These are phyloP conservation scores for Nebria salina DNA, from an alignment of 2,888 invertebrate species.

Conservation along the genomic window DNA sequence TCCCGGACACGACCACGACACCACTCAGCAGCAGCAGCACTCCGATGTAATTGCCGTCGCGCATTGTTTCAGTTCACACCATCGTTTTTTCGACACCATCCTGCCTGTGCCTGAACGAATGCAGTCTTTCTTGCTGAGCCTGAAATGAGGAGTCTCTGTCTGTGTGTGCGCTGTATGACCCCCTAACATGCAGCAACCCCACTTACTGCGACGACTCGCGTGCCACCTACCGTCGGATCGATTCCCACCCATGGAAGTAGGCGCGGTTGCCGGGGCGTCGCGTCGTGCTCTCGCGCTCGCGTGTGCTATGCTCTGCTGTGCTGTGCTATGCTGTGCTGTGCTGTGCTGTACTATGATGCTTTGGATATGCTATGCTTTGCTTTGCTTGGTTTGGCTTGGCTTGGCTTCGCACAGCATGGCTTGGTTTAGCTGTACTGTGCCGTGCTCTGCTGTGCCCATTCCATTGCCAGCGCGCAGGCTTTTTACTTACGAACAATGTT, in stretches of 20 bases:
- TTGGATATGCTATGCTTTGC: not conserved
- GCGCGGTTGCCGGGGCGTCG: slow-evolving; percentile 58
- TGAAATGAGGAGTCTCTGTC: slow-evolving; percentile 51
- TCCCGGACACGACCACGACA: slow-evolving; percentile 51
- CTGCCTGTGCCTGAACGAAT: slow-evolving; percentile 49
- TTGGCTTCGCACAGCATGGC: not conserved
- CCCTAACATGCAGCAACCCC: slow-evolving; percentile 59
- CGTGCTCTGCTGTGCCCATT: not conserved
- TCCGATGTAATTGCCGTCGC: slow-evolving; percentile 54
- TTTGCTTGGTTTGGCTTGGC: too few species aligned
- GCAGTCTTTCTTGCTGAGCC: slow-evolving; percentile 52
- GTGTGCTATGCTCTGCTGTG: not conserved
- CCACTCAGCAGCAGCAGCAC: slow-evolving; percentile 57
- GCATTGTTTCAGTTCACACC: slow-evolving; percentile 57
- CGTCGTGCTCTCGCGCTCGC: slow-evolving; percentile 48
- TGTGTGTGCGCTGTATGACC: slow-evolving; percentile 58
- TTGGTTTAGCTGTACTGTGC: not conserved
- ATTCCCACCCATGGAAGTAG: slow-evolving; percentile 57
- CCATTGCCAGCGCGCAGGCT: slow-evolving; percentile 46
- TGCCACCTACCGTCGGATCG: slow-evolving; percentile 59
- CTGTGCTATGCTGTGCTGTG: not conserved
- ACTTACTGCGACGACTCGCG: slow-evolving; percentile 59
- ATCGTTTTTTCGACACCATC: slow-evolving; percentile 59
- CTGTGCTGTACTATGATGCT: not conserved
- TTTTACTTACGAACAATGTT: slow-evolving; percentile 43